A percentile compares a stretch with the other conserved stretches of the same genome.
Evolutionary conservation across 1,140 invertebrate species (phyloP).

Genomic region (Stenopsyche tienmushanensis): DNA sequence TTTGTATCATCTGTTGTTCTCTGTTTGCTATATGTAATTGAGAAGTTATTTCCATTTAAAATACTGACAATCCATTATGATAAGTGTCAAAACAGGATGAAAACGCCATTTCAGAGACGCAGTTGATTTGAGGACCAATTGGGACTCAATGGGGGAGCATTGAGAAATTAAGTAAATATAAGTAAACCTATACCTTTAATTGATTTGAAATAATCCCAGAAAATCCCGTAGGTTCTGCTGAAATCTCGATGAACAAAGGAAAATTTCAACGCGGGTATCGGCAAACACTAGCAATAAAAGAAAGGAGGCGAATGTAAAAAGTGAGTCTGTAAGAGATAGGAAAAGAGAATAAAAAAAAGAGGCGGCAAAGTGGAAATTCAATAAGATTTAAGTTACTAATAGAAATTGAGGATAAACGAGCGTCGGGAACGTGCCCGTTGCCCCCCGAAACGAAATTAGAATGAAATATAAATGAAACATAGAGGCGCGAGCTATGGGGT

Average conservation of each 20-base stretch:
- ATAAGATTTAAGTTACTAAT: slow-evolving; percentile 42
- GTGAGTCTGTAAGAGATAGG: slow-evolving; percentile 16
- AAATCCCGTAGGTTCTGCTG: not conserved
- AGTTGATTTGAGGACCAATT: no score
- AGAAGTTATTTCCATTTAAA: no score
- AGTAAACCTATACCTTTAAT: slow-evolving; percentile 34
- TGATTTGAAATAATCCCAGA: slow-evolving; percentile 33
- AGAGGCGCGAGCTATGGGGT: not conserved
- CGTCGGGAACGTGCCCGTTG: slow-evolving; percentile 34
- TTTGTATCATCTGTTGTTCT: no score
- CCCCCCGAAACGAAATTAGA: slow-evolving; percentile 38
- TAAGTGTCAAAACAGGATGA: no score
- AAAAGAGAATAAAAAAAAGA: slow-evolving; percentile 20
- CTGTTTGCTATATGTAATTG: no score
- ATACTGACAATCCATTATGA: no score
- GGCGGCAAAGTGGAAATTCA: slow-evolving; percentile 41
- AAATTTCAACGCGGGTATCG: slow-evolving; percentile 20
- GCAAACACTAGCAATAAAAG: slow-evolving; percentile 36
- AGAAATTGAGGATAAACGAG: slow-evolving; percentile 41
- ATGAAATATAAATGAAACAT: slow-evolving; percentile 38
- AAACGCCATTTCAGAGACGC: no score
- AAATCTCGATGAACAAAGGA: slow-evolving; percentile 33
- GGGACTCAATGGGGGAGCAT: no score
- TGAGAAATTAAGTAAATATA: slow-evolving; percentile 11
- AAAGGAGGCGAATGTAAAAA: slow-evolving; percentile 33